phyloP scores from a whole-genome alignment of 2,797 vertebrate species.

The Rachycentron canadum region DNA sequence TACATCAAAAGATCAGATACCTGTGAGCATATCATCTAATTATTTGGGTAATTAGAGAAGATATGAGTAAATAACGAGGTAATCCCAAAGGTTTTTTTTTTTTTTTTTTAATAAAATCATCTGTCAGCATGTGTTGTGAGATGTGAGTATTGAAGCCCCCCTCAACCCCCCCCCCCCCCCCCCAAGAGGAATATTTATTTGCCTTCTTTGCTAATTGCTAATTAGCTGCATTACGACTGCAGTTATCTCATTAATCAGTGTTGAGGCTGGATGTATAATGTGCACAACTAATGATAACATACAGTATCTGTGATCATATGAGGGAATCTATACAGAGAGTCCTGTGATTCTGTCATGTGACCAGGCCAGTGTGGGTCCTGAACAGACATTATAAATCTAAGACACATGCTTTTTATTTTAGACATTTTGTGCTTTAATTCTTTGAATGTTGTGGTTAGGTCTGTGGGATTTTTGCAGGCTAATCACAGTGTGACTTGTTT shows the following conservation, averaged over 20 bases:
- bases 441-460: background rate
- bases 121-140: background rate
- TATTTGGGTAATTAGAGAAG: slow-evolving; percentile 5
- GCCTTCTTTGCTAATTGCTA: background rate
- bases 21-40: background rate
- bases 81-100: background rate
- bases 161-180: too few species aligned
- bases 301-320: slow-evolving; percentile 1
- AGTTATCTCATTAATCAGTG: background rate
- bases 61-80: background rate
- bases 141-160: background rate
- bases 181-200: background rate
- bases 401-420: background rate
- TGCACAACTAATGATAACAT: background rate
- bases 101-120: slow-evolving; percentile 13
- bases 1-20: background rate
- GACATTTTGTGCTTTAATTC: background rate
- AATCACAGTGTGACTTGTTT: background rate
- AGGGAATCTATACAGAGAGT: too few species aligned
- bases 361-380: background rate
- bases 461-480: background rate
- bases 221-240: background rate
- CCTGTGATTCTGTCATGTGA: background rate
- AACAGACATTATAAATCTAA: background rate
- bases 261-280: background rate